Percentiles rank a stretch among this genome's conserved stretches.
Evolutionary conservation across 2,888 invertebrate genomes (phyloP).

Genomic region (Microctonus brassicae): DNA sequence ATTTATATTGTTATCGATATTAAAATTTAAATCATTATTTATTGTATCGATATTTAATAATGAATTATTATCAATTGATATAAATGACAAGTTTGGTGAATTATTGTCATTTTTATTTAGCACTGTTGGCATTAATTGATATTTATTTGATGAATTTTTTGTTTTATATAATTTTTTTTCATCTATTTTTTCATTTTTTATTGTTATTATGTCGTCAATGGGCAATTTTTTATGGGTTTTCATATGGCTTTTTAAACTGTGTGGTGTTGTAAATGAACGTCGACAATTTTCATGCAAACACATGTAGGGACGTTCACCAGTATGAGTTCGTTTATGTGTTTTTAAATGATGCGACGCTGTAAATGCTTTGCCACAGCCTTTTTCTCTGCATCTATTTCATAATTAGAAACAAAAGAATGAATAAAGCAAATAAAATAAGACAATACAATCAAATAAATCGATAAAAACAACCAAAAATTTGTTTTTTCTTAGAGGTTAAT

Average conservation of each 20-base stretch:
- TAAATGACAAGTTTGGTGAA: slow-evolving; percentile 49
- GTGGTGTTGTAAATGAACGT: slow-evolving; percentile 86
- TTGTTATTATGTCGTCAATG: slow-evolving; percentile 44
- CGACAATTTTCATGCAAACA: slow-evolving; percentile 79
- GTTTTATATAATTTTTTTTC: slow-evolving; percentile 28
- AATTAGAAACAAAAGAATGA: not conserved
- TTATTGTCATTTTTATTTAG: slow-evolving; percentile 44
- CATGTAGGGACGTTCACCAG: slow-evolving; percentile 84
- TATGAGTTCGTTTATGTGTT: slow-evolving; percentile 88
- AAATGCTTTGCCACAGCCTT: slow-evolving; percentile 92
- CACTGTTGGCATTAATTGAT: slow-evolving; percentile 54
- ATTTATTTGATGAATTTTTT: slow-evolving; percentile 38
- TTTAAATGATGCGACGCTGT: slow-evolving; percentile 95
- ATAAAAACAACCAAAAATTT: too few relatives aligned
- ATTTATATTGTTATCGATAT: slow-evolving; percentile 37
- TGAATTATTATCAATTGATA: slow-evolving; percentile 39
- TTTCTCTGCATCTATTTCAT: slow-evolving; percentile 79
- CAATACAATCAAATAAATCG: slow-evolving; percentile 5
- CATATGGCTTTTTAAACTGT: slow-evolving; percentile 85
- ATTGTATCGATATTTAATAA: slow-evolving; percentile 39
- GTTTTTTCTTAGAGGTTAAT: too few relatives aligned
- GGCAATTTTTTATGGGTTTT: slow-evolving; percentile 77
- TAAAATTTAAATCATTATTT: slow-evolving; percentile 42
- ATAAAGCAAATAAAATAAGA: slow-evolving; percentile 27
- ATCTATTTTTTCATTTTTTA: slow-evolving; percentile 27